phyloP scores from a whole-genome alignment of 2,113 vertebrate species.

The Puntigrus tetrazona region DNA sequence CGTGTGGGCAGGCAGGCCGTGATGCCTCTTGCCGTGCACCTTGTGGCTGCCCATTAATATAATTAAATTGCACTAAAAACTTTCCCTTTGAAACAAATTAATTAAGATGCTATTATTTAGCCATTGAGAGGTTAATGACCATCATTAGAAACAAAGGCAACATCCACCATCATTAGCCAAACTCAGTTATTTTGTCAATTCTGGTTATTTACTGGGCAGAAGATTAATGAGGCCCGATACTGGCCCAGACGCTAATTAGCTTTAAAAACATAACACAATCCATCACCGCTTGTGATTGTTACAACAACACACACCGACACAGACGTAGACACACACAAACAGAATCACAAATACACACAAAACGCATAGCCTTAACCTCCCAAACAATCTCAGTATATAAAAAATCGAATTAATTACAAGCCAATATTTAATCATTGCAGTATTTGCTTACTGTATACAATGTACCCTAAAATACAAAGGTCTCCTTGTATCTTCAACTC shows the following conservation, averaged over 20 bases:
- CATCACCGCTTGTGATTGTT: slow-evolving; percentile 89
- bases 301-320: slow-evolving; percentile 68
- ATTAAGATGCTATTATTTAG: slow-evolving; percentile 87
- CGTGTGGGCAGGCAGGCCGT: slow-evolving; percentile 29
- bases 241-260: slow-evolving; percentile 92
- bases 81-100: slow-evolving; percentile 80
- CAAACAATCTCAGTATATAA: neutral
- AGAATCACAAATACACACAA: neutral
- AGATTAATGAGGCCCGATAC: slow-evolving; percentile 95
- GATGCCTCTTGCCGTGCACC: slow-evolving; percentile 59
- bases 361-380: neutral
- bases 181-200: slow-evolving; percentile 98
- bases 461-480: neutral
- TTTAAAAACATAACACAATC: slow-evolving; percentile 98
- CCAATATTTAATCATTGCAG: neutral
- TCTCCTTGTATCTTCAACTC: neutral
- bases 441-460: neutral
- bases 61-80: slow-evolving; percentile 78
- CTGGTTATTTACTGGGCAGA: slow-evolving; percentile 93
- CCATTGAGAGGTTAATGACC: slow-evolving; percentile 87
- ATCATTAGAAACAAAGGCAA: slow-evolving; percentile 90
- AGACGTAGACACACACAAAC: slow-evolving; percentile 11
- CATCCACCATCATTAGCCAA: slow-evolving; percentile 93
- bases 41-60: slow-evolving; percentile 73
- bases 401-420: neutral